Conservation (phyloP, 2,888 invertebrate species). For the Meloe dianella region DNA sequence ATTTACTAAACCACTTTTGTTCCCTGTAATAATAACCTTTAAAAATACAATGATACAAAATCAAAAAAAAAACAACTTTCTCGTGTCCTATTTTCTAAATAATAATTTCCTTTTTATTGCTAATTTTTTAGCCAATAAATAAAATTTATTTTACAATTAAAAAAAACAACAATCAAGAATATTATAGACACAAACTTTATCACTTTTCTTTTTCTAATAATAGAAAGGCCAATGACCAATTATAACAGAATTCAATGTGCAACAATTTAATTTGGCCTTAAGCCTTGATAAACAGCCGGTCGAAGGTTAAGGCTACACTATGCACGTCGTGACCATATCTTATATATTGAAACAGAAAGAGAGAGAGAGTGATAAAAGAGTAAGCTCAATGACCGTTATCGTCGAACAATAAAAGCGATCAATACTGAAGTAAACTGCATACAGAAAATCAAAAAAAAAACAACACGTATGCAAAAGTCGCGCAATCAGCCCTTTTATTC, state of each 20-base stretch:
- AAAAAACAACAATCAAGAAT: no score
- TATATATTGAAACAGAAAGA: neutral
- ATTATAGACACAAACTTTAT: no score
- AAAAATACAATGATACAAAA: neutral
- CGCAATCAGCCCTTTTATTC: constrained; percentile 17
- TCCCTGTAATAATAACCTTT: neutral
- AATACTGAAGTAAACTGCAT: constrained; percentile 27
- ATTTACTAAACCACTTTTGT: neutral
- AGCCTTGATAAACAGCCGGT: constrained; percentile 26
- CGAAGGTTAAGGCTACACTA: constrained; percentile 39
- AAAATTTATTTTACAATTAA: no score
- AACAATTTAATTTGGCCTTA: neutral
- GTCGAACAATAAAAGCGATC: constrained; percentile 27
- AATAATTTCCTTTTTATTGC: neutral
- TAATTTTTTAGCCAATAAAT: neutral
- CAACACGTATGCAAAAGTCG: neutral
- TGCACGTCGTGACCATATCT: neutral
- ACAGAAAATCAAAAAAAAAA: no score
- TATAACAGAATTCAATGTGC: neutral
- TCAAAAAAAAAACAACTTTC: neutral
- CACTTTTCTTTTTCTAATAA: no score
- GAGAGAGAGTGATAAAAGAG: neutral
- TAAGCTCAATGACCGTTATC: constrained; percentile 39
- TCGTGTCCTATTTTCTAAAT: neutral
- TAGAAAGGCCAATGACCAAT: constrained; percentile 4